These are phyloP conservation scores for Dromius quadrimaculatus DNA, from an alignment of 2,888 invertebrate genomes.

Conservation along the genomic window DNA sequence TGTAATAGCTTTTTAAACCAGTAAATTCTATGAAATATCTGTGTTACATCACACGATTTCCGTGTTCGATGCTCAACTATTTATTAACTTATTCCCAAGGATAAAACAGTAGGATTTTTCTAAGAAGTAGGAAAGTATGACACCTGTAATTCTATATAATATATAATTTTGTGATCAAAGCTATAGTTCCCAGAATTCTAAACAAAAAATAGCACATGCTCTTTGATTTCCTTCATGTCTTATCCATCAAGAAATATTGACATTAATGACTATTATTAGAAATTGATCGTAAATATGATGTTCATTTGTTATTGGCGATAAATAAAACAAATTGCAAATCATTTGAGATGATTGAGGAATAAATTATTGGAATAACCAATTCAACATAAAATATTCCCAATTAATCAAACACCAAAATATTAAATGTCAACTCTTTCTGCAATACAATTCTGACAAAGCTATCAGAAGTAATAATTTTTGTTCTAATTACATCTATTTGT, in stretches of 20 bases:
- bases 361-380: too few species aligned
- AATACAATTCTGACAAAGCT: slow-evolving; percentile 19
- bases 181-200: slow-evolving; percentile 12
- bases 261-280: slow-evolving; percentile 13
- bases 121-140: slow-evolving; percentile 5
- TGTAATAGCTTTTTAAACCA: not conserved
- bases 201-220: slow-evolving; percentile 7
- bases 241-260: slow-evolving; percentile 8
- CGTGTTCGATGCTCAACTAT: slow-evolving; percentile 21
- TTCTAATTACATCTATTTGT: slow-evolving; percentile 16
- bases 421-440: too few species aligned
- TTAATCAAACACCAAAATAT: too few species aligned
- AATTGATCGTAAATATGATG: slow-evolving; percentile 6
- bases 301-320: not conserved
- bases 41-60: slow-evolving; percentile 19
- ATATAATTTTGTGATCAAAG: slow-evolving; percentile 32
- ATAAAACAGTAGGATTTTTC: slow-evolving; percentile 27
- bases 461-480: slow-evolving; percentile 7
- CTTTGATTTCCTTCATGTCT: slow-evolving; percentile 3
- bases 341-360: too few species aligned
- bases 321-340: too few species aligned
- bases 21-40: slow-evolving; percentile 25
- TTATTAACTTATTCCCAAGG: slow-evolving; percentile 32
- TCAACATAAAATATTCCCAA: too few species aligned
- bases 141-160: slow-evolving; percentile 8